Base-by-base conservation (phyloP, 1,140 invertebrate species). In the Drosophila pectinifera region DNA sequence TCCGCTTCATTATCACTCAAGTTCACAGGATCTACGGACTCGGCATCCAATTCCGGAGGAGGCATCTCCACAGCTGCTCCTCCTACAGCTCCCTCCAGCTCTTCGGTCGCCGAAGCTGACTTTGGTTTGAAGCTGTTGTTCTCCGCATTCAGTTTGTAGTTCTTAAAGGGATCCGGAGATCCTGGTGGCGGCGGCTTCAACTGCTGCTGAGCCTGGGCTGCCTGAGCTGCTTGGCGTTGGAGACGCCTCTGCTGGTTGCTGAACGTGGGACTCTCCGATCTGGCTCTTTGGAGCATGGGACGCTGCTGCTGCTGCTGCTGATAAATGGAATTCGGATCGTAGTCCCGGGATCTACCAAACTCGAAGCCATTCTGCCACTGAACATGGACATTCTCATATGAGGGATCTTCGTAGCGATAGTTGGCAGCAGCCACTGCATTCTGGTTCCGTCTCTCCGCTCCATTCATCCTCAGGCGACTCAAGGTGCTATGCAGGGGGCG, bases 331-430 rank as follows among this genome's bases (percentile, higher is more conserved):
- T 92, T 77, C 14, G 73, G 65, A 51, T 92, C 91, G 73, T 84
- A 77, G 43, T 92, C 91, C 6, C 91, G 73, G 6, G 91, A 92
- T 16, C 91, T 63, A 18, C 91, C 91, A 53, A 92, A 92, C 49
- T 92, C 91, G 13, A 92, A 92, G 20, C 91, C 91, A 70, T 92
- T 92, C 26, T 92, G 91, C 91, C 91, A 92, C 55, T 92, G 91
- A 6, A 92, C 91, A 39, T 92, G 91, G 2, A 92, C 91, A 73
- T 92, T 92, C 55, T 92, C 91, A 48, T 92, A 92, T 2, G 91
- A 91, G 0, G 91, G 91, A 76, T 92, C 91, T 64, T 92, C 91
- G 26, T 82, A 78, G 1, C 84, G 84, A 69, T 79, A 88, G 43
- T 69, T 67, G 64, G 43, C 67, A 18, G 49, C 59, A 28, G 49